Evolutionary conservation across 1,140 invertebrate genomes (phyloP).

Genomic region (Plutomurus gul): DNA sequence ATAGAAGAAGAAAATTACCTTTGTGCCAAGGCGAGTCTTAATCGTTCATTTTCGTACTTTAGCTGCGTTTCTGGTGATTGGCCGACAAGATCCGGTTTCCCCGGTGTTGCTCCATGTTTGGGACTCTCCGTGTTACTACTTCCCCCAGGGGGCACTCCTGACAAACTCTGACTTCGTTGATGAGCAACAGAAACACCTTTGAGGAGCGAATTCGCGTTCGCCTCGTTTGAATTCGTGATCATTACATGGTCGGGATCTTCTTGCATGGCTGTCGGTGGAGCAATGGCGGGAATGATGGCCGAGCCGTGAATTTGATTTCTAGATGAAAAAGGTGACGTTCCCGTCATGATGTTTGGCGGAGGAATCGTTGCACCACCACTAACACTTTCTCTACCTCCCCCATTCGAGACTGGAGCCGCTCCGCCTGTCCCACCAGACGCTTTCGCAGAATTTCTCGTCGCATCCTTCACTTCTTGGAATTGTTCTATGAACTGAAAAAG

Average conservation of each 20-base stretch:
- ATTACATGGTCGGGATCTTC: conserved; percentile 44
- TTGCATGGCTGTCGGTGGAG: conserved; percentile 19
- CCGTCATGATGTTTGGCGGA: conserved; percentile 45
- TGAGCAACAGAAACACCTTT: conserved; percentile 48
- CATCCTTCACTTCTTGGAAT: conserved; percentile 97
- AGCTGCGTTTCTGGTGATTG: conserved; percentile 78
- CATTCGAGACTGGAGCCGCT: conserved; percentile 42
- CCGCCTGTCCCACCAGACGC: conserved; percentile 28
- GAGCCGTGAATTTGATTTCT: conserved; percentile 42
- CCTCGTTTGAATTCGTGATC: conserved; percentile 51
- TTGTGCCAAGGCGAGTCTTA: conserved; percentile 93
- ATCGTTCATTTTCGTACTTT: conserved; percentile 95
- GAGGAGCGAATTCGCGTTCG: conserved; percentile 50
- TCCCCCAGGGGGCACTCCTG: conserved; percentile 42
- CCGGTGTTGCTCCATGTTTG: conserved; percentile 55
- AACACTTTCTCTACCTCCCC: conserved; percentile 15
- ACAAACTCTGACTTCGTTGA: conserved; percentile 52
- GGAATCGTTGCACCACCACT: conserved; percentile 44
- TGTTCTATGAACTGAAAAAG: conserved; percentile 90
- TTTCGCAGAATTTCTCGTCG: conserved; percentile 69
- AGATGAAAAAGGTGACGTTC: conserved; percentile 46
- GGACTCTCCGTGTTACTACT: conserved; percentile 49
- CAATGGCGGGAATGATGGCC: neutral
- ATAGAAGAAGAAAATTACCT: conserved; percentile 67
- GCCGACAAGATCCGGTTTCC: conserved; percentile 61